A percentile compares a stretch with the other conserved stretches of the same genome.
These are phyloP conservation scores for Acanthaster planci DNA, from an alignment of 35 echinoderm and acorn worm species.

Conservation along the genomic window DNA sequence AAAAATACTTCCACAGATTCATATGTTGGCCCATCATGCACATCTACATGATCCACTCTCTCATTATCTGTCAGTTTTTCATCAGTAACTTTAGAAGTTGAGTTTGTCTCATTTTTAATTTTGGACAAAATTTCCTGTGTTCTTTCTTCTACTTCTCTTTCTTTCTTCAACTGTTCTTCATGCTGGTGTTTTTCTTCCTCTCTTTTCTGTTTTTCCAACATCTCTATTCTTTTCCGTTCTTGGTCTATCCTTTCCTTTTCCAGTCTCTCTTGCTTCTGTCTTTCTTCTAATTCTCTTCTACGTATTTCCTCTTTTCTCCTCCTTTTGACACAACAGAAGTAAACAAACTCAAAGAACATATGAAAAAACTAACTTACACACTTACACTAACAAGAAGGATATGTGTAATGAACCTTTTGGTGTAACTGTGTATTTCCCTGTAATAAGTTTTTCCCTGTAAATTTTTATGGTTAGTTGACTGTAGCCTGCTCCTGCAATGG, in stretches of 20 bases:
- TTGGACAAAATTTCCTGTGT: constrained; percentile 83
- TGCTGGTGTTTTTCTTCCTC: constrained; percentile 54
- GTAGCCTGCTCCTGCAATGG: too few species aligned
- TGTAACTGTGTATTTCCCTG: too few species aligned
- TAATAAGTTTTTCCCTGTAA: too few species aligned
- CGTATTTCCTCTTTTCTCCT: constrained; percentile 18
- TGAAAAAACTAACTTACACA: too few species aligned
- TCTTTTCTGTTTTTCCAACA: constrained; percentile 43
- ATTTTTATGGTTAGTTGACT: too few species aligned
- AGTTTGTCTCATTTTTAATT: constrained; percentile 50
- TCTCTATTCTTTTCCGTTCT: constrained; percentile 48
- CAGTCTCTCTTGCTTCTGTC: constrained; percentile 48
- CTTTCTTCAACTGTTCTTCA: constrained; percentile 47
- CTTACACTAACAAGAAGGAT: too few species aligned
- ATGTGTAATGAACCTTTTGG: too few species aligned
- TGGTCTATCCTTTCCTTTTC: constrained; percentile 63
- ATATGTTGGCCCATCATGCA: not conserved
- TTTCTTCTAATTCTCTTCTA: not conserved
- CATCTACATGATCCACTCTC: not conserved
- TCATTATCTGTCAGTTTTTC: not conserved
- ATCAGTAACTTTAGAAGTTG: too few species aligned
- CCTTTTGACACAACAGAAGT: not conserved
- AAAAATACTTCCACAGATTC: constrained; percentile 1
- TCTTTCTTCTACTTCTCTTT: constrained; percentile 65
- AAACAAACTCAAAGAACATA: not conserved